phyloP scores from a whole-genome alignment of 2,113 vertebrate species.

The Eonycteris spelaea region DNA sequence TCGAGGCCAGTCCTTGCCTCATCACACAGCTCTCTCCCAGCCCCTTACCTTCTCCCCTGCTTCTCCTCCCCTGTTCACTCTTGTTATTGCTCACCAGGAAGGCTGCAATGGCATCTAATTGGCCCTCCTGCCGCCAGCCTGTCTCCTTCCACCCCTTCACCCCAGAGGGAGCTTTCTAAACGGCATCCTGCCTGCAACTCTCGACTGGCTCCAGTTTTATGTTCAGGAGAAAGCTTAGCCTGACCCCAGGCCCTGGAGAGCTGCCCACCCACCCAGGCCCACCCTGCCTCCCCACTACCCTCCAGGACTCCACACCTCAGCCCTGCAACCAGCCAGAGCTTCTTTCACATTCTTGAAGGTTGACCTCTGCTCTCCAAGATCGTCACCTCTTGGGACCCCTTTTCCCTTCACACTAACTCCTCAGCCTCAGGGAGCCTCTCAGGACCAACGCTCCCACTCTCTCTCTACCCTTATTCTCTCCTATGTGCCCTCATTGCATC shows the following conservation, averaged over 20 bases:
- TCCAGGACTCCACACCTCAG: neutral
- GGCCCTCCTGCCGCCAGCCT: neutral
- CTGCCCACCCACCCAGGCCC: neutral
- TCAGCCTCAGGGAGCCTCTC: neutral
- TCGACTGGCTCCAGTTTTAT: neutral
- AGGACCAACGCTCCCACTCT: rapidly evolving
- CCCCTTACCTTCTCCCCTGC: neutral
- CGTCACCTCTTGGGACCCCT: neutral
- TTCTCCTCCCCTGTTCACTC: neutral
- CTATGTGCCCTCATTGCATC: rapidly evolving
- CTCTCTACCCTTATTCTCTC: rapidly evolving
- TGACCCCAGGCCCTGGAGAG: neutral
- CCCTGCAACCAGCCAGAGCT: neutral
- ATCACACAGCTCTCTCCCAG: neutral
- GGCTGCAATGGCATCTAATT: neutral
- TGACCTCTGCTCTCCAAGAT: neutral
- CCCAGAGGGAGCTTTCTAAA: neutral
- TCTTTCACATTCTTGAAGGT: neutral
- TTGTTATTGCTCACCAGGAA: neutral
- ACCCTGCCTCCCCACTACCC: rapidly evolving
- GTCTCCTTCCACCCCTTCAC: neutral
- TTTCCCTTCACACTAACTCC: neutral
- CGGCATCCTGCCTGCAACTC: neutral
- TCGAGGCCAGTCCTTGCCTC: neutral
- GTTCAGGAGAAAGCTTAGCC: neutral